Base-by-base conservation (phyloP, 2,113 vertebrate genomes). In the Cisticola juncidis region DNA sequence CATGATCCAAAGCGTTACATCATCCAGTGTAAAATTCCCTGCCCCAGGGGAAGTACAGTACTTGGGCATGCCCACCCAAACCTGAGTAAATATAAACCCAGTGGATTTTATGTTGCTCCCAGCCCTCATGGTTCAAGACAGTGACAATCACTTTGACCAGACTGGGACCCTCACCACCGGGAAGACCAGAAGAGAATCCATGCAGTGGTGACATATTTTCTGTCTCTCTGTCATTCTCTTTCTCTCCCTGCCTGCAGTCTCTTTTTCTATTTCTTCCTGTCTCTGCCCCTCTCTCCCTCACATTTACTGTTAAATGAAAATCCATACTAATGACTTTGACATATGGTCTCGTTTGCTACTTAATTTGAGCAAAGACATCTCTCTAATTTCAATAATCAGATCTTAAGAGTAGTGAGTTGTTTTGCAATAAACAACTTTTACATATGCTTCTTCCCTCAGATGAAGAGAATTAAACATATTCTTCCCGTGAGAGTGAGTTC, bases 371-470 rank as follows among this genome's bases (percentile, higher is more conserved):
- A 53, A 78, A 61, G 33, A 60, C 12, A 18, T 28, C 11, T 33
- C 45, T 45, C 45, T 61, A 10, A 36, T 60, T 69, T 78, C 44
- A 23, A 69, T 69, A 53, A 45, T 6, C 14, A 53, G 45, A 19
- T 53, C 8, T 78, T 69, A 53, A 60, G 9, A 20, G 18, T 38
- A 73, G 23, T 80, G 66, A 69, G 14, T 23, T 85, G 9, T 29
- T 91, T 85, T 70, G 19, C 70, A 85, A 66, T 79, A 69, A 87
- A 83, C 50, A 91, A 70, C 31, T 73, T 91, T 81, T 88, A 83
- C 24, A 19, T 58, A 36, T 3, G 9, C 31, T 54, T 73, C 42
- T 86, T 90, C 14, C 35, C 65, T 83, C 8, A 20, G 58, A 21
- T 51, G 47, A 56, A 81, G 28, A 81, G 57, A 79, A 80, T 79